Evolutionary conservation across 64 coral and sea anemone species (phyloP).

Genomic region (Montipora cactus): DNA sequence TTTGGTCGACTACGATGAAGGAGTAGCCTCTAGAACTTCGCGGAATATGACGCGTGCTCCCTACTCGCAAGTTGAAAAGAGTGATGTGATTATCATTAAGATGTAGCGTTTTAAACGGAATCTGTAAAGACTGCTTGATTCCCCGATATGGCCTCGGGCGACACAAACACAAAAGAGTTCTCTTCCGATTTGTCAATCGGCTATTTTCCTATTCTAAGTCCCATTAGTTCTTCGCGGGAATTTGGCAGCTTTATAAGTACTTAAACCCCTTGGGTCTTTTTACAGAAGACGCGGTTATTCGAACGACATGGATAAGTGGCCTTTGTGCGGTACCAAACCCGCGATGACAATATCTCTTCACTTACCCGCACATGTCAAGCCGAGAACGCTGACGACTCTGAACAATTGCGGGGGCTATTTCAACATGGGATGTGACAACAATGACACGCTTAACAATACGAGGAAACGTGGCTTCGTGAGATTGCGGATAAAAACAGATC

Average conservation of each 20-base stretch:
- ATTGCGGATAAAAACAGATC: conserved; percentile 17
- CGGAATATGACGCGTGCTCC: not conserved
- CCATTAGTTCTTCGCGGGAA: conserved; percentile 47
- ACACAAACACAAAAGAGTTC: conserved; percentile 7
- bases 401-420: conserved; percentile 59
- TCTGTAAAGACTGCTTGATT: not conserved
- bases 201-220: conserved; percentile 12
- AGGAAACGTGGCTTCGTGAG: conserved; percentile 43
- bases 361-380: conserved; percentile 49
- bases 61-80: not conserved
- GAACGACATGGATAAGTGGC: not conserved
- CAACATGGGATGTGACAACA: conserved; percentile 53
- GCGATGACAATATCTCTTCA: conserved; percentile 44
- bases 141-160: not conserved
- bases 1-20: not conserved
- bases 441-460: conserved; percentile 14
- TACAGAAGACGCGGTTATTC: not conserved
- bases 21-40: not conserved
- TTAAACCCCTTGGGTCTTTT: conserved; percentile 16
- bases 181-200: conserved; percentile 3
- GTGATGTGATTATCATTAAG: conserved; percentile 17
- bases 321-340: not conserved
- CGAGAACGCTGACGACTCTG: not conserved
- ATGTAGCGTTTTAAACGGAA: not conserved
- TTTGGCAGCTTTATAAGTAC: conserved; percentile 9